Conservation (phyloP, 2,888 invertebrate species). For the Branchipolynoe longqiensis region DNA sequence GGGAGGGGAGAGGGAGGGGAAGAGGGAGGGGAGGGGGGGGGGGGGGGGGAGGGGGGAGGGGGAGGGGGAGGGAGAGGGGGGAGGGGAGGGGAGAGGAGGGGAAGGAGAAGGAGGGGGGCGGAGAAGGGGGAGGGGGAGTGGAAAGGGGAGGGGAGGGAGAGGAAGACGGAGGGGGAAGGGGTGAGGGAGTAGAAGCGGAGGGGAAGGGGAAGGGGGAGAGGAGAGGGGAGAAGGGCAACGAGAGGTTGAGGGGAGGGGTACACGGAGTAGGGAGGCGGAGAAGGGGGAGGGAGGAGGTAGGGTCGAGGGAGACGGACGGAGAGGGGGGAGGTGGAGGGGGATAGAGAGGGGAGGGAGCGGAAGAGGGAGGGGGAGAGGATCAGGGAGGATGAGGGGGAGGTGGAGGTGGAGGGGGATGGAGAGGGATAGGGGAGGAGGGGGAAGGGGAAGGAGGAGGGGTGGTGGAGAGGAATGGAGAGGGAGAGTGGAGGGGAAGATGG, state of each 20-base stretch:
- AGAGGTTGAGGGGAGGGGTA: neutral
- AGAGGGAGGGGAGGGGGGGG: neutral
- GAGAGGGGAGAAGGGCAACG: neutral
- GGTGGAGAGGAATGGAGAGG: too few species aligned
- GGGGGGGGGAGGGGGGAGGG: neutral
- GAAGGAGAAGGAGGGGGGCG: too few species aligned
- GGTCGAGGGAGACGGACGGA: too few species aligned
- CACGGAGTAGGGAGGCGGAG: too few species aligned
- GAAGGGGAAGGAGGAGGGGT: too few species aligned
- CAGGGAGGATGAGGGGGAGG: too few species aligned
- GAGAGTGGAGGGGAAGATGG: too few species aligned
- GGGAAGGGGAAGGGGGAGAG: neutral
- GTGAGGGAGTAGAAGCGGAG: neutral
- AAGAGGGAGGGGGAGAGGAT: too few species aligned
- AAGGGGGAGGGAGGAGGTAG: too few species aligned
- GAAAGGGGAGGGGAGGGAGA: neutral
- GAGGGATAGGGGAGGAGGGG: too few species aligned
- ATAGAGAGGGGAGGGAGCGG: too few species aligned
- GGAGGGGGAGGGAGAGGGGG: neutral
- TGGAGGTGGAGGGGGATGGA: neutral
- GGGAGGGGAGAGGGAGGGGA: neutral
- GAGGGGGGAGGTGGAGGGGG: too few species aligned
- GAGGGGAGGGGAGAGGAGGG: neutral
- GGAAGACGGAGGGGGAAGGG: neutral
- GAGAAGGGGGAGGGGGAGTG: neutral